Percentiles rank a stretch among this genome's conserved stretches.
phyloP scores from a whole-genome alignment of 2,797 vertebrate genomes.

The Eleutherodactylus coqui region DNA sequence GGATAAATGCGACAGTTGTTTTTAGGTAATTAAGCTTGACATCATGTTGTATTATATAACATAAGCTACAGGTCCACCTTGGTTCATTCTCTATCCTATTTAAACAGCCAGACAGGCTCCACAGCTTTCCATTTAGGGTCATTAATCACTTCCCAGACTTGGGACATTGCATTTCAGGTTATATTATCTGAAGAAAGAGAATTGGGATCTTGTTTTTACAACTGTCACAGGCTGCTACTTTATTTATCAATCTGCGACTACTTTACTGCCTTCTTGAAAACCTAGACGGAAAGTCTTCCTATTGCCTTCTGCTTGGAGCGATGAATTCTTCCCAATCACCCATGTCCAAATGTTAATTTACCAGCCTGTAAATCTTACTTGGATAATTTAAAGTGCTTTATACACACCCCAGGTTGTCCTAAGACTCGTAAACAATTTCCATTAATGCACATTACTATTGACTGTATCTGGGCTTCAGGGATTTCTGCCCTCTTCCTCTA shows the following conservation, averaged over 20 bases:
- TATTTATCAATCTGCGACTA: conserved; percentile 65
- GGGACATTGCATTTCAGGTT: conserved; percentile 35
- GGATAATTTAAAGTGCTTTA: conserved; percentile 46
- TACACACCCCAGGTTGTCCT: conserved; percentile 43
- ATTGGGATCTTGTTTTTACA: conserved; percentile 66
- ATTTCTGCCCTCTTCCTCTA: not conserved
- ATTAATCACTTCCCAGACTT: conserved; percentile 32
- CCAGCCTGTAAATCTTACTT: conserved; percentile 48
- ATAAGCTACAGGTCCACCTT: conserved; percentile 28
- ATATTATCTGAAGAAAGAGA: conserved; percentile 52
- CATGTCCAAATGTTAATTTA: conserved; percentile 45
- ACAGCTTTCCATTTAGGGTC: conserved; percentile 44
- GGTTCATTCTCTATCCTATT: conserved; percentile 6
- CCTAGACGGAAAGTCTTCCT: conserved; percentile 35
- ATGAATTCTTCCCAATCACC: conserved; percentile 40
- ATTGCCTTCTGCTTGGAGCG: conserved; percentile 25
- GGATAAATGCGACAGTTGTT: conserved; percentile 1
- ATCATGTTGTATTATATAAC: conserved; percentile 2
- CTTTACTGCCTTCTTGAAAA: conserved; percentile 52
- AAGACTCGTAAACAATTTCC: conserved; percentile 31
- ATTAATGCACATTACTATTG: conserved; percentile 22
- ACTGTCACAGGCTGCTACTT: conserved; percentile 46
- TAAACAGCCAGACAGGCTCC: conserved; percentile 15
- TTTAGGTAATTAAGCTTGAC: conserved; percentile 9
- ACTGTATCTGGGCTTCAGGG: conserved; percentile 12